A percentile compares a stretch with the other conserved stretches of the same genome.
Evolutionary conservation across 2,888 invertebrate genomes (phyloP).

Genomic region (Lycophotia porphyrea): DNA sequence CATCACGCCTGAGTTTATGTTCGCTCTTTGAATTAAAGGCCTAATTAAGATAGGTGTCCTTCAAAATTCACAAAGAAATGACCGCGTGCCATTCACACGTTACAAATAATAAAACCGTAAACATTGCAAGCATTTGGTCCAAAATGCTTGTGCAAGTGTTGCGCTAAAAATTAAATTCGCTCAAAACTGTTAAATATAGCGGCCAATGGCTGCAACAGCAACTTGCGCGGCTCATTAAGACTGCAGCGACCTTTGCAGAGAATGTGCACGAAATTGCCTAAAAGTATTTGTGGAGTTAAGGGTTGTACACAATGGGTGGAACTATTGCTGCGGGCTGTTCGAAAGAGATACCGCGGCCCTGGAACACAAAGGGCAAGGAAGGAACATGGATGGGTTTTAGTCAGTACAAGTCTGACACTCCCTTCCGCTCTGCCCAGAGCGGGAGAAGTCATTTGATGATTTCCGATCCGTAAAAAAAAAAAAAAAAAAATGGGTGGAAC

Average conservation of each 20-base stretch:
- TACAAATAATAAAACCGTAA: slow-evolving; percentile 48
- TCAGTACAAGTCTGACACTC: too few relatives aligned
- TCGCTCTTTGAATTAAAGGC: background rate
- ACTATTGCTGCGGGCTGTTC: too few relatives aligned
- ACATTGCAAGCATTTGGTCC: slow-evolving; percentile 42
- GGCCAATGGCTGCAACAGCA: slow-evolving; percentile 24
- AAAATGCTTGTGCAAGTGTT: slow-evolving; percentile 57
- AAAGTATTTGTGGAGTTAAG: slow-evolving; percentile 29
- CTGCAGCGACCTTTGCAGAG: slow-evolving; percentile 60
- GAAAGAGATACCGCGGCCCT: too few relatives aligned
- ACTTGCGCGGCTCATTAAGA: slow-evolving; percentile 54
- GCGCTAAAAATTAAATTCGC: slow-evolving; percentile 47
- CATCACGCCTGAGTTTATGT: background rate
- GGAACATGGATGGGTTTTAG: too few relatives aligned
- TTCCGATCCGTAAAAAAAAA: too few relatives aligned
- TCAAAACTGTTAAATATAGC: slow-evolving; percentile 48
- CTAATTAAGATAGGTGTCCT: background rate
- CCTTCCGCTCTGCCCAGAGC: too few relatives aligned
- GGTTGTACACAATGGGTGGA: background rate
- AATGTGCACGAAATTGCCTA: slow-evolving; percentile 59
- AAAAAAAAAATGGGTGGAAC: too few relatives aligned
- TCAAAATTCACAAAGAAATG: slow-evolving; percentile 15
- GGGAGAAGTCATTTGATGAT: too few relatives aligned
- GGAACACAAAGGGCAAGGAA: too few relatives aligned
- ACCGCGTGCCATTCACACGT: slow-evolving; percentile 44